phyloP scores from a whole-genome alignment of 2,113 vertebrate species.

The Sceloporus tristichus region DNA sequence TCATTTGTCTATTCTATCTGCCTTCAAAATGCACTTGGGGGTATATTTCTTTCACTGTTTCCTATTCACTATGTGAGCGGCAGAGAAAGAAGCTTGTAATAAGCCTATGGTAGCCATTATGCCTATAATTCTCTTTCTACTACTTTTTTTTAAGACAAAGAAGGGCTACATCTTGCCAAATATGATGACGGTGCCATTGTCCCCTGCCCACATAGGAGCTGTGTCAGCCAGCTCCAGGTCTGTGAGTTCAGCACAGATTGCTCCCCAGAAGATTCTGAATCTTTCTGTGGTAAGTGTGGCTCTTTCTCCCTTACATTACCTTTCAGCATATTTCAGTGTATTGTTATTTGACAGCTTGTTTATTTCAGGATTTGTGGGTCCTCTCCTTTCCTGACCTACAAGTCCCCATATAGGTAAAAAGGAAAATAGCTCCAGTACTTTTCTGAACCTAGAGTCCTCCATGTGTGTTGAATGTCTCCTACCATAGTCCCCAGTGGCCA shows the following conservation, averaged over 20 bases:
- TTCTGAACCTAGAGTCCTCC: neutral
- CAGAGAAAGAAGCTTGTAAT: accelerated
- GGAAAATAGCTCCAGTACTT: neutral
- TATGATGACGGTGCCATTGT: slow-evolving; percentile 69
- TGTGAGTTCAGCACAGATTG: slow-evolving; percentile 88
- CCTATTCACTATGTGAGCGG: neutral
- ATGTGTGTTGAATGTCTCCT: neutral
- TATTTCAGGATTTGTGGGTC: neutral
- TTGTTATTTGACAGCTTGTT: neutral
- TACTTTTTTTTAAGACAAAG: slow-evolving; percentile 57
- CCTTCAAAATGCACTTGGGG: neutral
- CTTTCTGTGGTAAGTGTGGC: slow-evolving; percentile 83
- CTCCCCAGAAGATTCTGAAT: slow-evolving; percentile 78
- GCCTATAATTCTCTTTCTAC: neutral
- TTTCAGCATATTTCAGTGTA: neutral
- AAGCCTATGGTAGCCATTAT: neutral
- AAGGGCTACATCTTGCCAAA: slow-evolving; percentile 49
- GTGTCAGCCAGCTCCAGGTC: slow-evolving; percentile 81
- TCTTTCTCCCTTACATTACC: neutral
- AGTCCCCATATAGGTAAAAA: neutral
- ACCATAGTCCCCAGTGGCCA: neutral
- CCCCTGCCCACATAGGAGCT: slow-evolving; percentile 78
- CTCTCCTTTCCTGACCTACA: neutral
- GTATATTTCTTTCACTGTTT: neutral
- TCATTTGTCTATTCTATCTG: neutral